Base-by-base conservation (phyloP, 2,113 vertebrate species). In the Cynopterus brachyotis region DNA sequence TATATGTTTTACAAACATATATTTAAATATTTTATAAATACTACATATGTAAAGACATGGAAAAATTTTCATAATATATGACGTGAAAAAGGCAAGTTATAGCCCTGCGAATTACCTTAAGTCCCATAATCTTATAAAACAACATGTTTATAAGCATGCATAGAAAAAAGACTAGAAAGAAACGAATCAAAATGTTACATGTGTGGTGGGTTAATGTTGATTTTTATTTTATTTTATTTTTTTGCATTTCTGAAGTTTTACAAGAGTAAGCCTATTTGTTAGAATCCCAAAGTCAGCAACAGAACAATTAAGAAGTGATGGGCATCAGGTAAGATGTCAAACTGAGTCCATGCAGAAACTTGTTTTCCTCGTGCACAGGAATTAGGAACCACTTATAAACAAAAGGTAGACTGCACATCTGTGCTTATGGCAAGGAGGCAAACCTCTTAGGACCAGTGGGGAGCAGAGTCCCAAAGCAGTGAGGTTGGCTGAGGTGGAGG, bases 41-140 rank as follows among this genome's bases (percentile, higher is more conserved):
- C 50, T 57, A 57, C 35, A 35, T 12, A n/a, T 47, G 79, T 19
- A 37, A 16, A 84, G 42, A 73, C 30, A n/a, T 57, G n/a, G n/a
- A 45, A 88, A 83, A 76, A 24, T 42, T n/a, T 57, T 50, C 35
- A 7, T 80, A 93, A 66, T 80, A 64, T 45, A 24, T 32, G 55
- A 72, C 66, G 64, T 78, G n/a, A 76, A 72, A 76, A 95, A 84
- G 37, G 62, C 55, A 92, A 95, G 64, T 35, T 95, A 66, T 57
- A 87, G 83, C 15, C 22, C 2, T 24, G 2, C 66, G 20, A 69
- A 35, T 69, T 73, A 60, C 42, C 57, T 84, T 92, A 67, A 69
- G 73, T 80, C 12, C 9, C 6, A 91, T 17, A 50, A 42, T 55
- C 86, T 64, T 60, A 40, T 45, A 67, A 69, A 94, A 50, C 28